phyloP scores from a whole-genome alignment of 2,797 vertebrate species.

The Mormyrops attenuatus region DNA sequence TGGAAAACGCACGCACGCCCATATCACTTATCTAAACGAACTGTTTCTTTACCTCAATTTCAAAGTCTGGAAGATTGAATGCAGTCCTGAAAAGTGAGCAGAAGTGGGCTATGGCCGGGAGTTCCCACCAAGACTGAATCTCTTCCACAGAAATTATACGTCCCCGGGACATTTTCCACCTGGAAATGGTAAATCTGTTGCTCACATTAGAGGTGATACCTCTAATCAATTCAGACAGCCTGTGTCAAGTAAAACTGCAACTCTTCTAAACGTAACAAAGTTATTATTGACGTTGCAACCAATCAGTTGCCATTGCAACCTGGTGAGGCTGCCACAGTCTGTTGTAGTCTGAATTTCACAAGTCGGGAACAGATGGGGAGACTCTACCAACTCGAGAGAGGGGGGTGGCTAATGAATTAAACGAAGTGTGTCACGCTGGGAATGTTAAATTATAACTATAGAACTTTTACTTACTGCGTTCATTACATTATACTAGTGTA shows the following conservation, averaged over 20 bases:
- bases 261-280: constrained; percentile 48
- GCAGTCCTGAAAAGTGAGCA: constrained; percentile 94
- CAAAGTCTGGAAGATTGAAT: constrained; percentile 92
- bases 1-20: background rate
- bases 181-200: constrained; percentile 33
- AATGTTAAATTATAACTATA: background rate
- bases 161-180: constrained; percentile 72
- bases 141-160: constrained; percentile 76
- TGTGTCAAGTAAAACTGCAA: constrained; percentile 35
- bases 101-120: constrained; percentile 97
- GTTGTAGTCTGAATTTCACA: constrained; percentile 57
- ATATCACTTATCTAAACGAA: background rate
- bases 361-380: constrained; percentile 67
- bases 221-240: constrained; percentile 21
- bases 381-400: constrained; percentile 47
- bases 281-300: constrained; percentile 36
- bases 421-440: background rate
- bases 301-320: constrained; percentile 54
- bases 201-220: constrained; percentile 61
- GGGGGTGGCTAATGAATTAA: constrained; percentile 26
- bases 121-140: constrained; percentile 96
- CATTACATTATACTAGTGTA: background rate
- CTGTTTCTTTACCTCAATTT: constrained; percentile 82
- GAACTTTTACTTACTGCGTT: background rate
- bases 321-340: constrained; percentile 53